Conservation (phyloP, 2,888 invertebrate genomes). For the Tenthredo mesomela region DNA sequence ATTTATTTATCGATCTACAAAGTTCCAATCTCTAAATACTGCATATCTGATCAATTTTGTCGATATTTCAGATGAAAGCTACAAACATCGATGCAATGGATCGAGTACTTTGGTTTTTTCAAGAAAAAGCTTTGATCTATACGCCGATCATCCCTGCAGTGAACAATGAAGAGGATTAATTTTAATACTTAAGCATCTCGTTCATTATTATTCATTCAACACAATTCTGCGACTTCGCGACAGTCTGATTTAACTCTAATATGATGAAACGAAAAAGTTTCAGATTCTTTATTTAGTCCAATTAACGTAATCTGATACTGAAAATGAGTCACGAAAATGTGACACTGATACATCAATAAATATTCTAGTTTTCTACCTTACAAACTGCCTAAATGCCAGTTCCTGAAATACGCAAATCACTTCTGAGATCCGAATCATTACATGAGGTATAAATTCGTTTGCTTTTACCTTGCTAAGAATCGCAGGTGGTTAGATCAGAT, state of each 20-base stretch:
- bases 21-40: not conserved
- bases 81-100: constrained; percentile 64
- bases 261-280: not conserved
- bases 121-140: constrained; percentile 67
- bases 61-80: constrained; percentile 69
- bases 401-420: too few species aligned
- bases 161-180: constrained; percentile 5
- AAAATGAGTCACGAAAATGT: not conserved
- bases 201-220: not conserved
- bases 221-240: not conserved
- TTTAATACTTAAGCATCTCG: not conserved
- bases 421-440: not conserved
- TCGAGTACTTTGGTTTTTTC: constrained; percentile 69
- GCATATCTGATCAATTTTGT: not conserved
- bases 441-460: not conserved
- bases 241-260: not conserved
- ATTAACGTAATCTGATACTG: not conserved
- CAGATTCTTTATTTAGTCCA: not conserved
- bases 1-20: not conserved
- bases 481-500: not conserved
- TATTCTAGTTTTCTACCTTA: not conserved
- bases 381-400: not conserved
- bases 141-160: not conserved
- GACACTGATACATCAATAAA: not conserved
- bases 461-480: not conserved